These are phyloP conservation scores for Pseudachorutes palmiensis DNA, from an alignment of 1,140 invertebrate genomes.

Conservation along the genomic window DNA sequence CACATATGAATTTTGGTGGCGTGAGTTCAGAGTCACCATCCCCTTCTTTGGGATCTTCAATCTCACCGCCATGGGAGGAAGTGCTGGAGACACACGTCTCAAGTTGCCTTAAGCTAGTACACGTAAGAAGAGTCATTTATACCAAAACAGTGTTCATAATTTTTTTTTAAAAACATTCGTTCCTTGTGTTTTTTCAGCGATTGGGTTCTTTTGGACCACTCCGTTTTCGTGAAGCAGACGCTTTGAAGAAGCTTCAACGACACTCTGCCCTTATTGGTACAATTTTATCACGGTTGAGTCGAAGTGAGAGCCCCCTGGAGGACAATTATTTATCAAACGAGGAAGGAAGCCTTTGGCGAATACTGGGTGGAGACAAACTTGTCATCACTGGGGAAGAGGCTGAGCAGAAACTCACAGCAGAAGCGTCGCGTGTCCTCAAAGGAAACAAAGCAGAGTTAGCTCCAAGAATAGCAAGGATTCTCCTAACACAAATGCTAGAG, in stretches of 20 bases:
- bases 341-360: conserved; percentile 20
- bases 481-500: conserved; percentile 28
- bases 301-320: neutral
- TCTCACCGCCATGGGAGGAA: too few relatives aligned
- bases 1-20: too few relatives aligned
- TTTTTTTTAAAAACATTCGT: too few relatives aligned
- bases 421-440: conserved; percentile 10
- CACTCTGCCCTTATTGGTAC: conserved; percentile 42
- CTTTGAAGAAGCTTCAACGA: conserved; percentile 45
- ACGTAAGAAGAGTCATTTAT: too few relatives aligned
- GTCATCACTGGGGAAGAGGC: conserved; percentile 25
- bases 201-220: too few relatives aligned
- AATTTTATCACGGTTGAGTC: conserved; percentile 25
- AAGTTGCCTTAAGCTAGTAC: too few relatives aligned
- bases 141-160: too few relatives aligned
- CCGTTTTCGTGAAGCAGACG: conserved; percentile 45
- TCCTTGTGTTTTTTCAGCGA: too few relatives aligned
- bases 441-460: conserved; percentile 16
- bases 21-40: too few relatives aligned
- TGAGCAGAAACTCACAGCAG: conserved; percentile 20
- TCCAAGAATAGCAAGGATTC: conserved; percentile 21
- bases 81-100: too few relatives aligned
- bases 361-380: conserved; percentile 11
- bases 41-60: too few relatives aligned
- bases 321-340: too few relatives aligned